A percentile compares a stretch with the other conserved stretches of the same genome.
Evolutionary conservation across 2,888 invertebrate genomes (phyloP).

Genomic region (Penaeus monodon): DNA sequence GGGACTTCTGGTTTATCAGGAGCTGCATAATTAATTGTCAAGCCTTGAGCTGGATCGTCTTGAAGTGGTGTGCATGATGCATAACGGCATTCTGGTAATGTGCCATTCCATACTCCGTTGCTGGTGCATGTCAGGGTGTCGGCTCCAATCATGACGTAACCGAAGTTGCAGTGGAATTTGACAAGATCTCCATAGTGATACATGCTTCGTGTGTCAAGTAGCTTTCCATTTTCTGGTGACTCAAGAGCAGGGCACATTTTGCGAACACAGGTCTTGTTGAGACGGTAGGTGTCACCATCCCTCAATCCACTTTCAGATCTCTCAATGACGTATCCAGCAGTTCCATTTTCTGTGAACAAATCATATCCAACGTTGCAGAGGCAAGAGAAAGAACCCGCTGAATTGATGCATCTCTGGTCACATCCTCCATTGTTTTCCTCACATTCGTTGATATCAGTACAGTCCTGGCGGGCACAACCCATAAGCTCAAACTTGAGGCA

Average conservation of each 20-base stretch:
- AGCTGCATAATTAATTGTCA: constrained; percentile 75
- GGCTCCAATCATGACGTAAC: constrained; percentile 91
- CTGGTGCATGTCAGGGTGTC: constrained; percentile 88
- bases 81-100: constrained; percentile 79
- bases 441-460: constrained; percentile 90
- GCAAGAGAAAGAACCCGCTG: constrained; percentile 88
- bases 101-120: constrained; percentile 93
- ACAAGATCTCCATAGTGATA: constrained; percentile 92
- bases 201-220: constrained; percentile 82
- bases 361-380: constrained; percentile 93
- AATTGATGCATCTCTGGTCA: constrained; percentile 91
- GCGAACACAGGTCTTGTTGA: constrained; percentile 95
- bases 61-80: constrained; percentile 68
- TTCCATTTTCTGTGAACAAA: constrained; percentile 86
- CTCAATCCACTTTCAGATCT: constrained; percentile 86
- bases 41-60: constrained; percentile 67
- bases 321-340: constrained; percentile 87
- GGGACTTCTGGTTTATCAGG: constrained; percentile 86
- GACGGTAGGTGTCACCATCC: constrained; percentile 89
- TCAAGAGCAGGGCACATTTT: constrained; percentile 85
- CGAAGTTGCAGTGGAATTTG: constrained; percentile 93
- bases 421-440: constrained; percentile 88
- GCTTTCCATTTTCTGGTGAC: constrained; percentile 86
- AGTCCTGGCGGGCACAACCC: constrained; percentile 92
- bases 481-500: constrained; percentile 91